Percentiles rank a stretch among this genome's conserved stretches.
phyloP scores from a whole-genome alignment of 2,797 vertebrate genomes.

The Gallinago nigripennis region DNA sequence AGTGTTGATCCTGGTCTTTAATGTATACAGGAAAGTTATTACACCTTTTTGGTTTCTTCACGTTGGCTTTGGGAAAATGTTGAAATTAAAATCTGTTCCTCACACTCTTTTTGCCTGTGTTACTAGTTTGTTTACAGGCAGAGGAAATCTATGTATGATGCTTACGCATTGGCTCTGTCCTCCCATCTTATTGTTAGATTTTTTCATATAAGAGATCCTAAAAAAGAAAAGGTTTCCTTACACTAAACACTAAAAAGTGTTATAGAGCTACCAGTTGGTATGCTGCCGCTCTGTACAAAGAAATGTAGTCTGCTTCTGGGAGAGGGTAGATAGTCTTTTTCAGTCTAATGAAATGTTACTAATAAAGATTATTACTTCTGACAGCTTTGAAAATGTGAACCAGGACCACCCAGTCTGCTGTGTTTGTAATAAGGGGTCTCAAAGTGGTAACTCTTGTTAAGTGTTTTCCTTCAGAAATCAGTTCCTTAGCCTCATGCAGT shows the following conservation, averaged over 20 bases:
- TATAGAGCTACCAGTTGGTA: background rate
- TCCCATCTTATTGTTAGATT: background rate
- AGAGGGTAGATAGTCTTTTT: background rate
- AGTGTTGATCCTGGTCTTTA: background rate
- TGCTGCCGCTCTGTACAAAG: background rate
- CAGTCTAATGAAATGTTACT: background rate
- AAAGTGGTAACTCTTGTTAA: background rate
- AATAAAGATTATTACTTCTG: conserved; percentile 44
- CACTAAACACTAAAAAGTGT: background rate
- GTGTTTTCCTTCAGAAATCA: background rate
- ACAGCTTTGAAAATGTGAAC: conserved; percentile 39
- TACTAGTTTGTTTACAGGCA: background rate
- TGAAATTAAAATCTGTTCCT: background rate
- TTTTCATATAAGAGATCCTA: background rate
- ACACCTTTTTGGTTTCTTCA: background rate
- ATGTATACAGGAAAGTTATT: rapidly evolving
- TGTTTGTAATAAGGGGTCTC: background rate
- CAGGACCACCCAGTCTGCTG: conserved; percentile 40
- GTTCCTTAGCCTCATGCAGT: background rate
- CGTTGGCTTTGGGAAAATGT: background rate
- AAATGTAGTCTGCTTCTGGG: background rate
- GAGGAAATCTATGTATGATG: background rate
- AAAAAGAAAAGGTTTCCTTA: background rate
- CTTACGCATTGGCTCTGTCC: background rate
- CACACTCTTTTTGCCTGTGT: background rate